Evolutionary conservation across 1,140 invertebrate species (phyloP).

Genomic region (Acromyrmex charruanus): DNA sequence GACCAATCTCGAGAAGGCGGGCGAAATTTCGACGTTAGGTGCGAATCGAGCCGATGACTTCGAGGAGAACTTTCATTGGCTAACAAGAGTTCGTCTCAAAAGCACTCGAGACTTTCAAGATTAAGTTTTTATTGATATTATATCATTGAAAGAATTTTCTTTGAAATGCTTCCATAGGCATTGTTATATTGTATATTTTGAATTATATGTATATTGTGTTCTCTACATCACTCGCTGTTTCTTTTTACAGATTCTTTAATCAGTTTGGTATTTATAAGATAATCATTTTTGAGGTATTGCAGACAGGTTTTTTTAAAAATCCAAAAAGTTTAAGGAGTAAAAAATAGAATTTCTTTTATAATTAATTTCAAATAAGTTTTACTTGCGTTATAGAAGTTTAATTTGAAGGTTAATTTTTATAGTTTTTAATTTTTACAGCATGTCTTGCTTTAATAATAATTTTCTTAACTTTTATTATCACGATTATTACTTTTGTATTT

Average conservation of each 20-base stretch:
- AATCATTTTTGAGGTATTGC: not conserved
- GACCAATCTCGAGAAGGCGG: constrained; percentile 78
- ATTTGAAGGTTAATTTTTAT: not conserved
- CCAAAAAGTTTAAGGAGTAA: not conserved
- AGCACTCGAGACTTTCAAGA: constrained; percentile 42
- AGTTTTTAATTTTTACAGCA: not conserved
- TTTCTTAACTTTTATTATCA: not conserved
- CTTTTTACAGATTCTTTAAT: not conserved
- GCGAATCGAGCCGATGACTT: constrained; percentile 44
- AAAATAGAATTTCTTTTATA: constrained; percentile 6
- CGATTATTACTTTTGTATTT: not conserved
- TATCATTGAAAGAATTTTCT: constrained; percentile 15
- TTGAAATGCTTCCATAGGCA: not conserved
- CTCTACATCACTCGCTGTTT: not conserved
- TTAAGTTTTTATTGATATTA: constrained; percentile 58
- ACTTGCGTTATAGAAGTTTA: not conserved
- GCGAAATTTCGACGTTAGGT: constrained; percentile 67
- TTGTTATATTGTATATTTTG: constrained; percentile 26
- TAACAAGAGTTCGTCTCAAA: constrained; percentile 40
- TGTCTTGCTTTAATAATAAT: not conserved
- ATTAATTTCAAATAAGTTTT: not conserved
- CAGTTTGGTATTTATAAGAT: not conserved
- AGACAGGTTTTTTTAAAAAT: not conserved
- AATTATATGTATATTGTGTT: constrained; percentile 16
- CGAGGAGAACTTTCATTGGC: constrained; percentile 69